These are phyloP conservation scores for Tethya wilhelma DNA, from an alignment of 37 sponge, comb jelly and placozoan genomes.

Conservation along the genomic window DNA sequence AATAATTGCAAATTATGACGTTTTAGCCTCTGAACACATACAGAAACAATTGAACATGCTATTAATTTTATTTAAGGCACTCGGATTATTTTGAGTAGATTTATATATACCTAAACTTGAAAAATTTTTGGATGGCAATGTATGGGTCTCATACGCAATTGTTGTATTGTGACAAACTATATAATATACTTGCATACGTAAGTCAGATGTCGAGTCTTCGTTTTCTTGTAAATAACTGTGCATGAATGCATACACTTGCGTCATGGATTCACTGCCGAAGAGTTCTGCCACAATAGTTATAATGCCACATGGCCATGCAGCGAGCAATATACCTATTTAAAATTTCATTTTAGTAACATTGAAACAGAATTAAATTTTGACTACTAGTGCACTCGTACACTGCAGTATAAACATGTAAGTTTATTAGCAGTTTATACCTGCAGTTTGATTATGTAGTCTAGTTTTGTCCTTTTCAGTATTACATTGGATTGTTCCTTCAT, in stretches of 20 bases:
- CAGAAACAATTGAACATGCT: too few relatives aligned
- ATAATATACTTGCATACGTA: not conserved
- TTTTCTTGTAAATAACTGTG: slow-evolving; percentile 22
- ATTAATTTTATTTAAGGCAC: too few relatives aligned
- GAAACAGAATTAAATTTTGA: not conserved
- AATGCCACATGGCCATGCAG: slow-evolving; percentile 47
- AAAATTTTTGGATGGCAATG: too few relatives aligned
- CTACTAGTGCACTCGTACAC: too few relatives aligned
- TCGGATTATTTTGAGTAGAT: too few relatives aligned
- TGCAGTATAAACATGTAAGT: too few relatives aligned
- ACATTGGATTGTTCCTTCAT: too few relatives aligned
- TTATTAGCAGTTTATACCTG: too few relatives aligned
- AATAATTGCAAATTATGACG: too few relatives aligned
- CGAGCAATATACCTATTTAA: slow-evolving; percentile 28
- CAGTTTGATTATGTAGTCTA: slow-evolving; percentile 16
- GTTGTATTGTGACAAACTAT: too few relatives aligned
- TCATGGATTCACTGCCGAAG: slow-evolving; percentile 20
- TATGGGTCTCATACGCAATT: too few relatives aligned
- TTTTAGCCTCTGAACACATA: not conserved
- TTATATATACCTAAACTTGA: too few relatives aligned
- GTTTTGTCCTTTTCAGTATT: slow-evolving; percentile 35
- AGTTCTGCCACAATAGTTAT: slow-evolving; percentile 19
- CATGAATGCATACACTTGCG: slow-evolving; percentile 32
- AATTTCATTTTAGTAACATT: not conserved
- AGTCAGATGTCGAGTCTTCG: not conserved